phyloP scores from a whole-genome alignment of 2,797 vertebrate genomes.

The Telmatherina bonti region DNA sequence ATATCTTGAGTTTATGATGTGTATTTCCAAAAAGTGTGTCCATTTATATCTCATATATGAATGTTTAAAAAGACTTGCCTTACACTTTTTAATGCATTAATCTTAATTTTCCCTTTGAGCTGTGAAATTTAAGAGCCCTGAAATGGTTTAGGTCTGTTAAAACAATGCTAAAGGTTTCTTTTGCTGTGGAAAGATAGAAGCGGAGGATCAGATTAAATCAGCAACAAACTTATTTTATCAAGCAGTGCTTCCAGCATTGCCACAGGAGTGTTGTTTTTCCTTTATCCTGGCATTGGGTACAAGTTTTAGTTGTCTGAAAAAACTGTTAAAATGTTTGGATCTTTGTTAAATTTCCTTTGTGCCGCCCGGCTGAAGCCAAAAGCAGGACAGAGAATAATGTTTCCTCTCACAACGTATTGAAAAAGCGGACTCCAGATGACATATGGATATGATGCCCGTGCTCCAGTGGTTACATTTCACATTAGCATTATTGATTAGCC shows the following conservation, averaged over 20 bases:
- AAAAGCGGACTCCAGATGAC: conserved; percentile 39
- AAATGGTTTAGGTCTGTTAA: conserved; percentile 60
- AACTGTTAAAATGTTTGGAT: conserved; percentile 53
- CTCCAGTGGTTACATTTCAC: conserved; percentile 27
- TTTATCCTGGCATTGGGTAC: conserved; percentile 31
- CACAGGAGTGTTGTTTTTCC: conserved; percentile 49
- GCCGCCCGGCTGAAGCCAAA: conserved; percentile 40
- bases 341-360: conserved; percentile 42
- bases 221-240: conserved; percentile 37
- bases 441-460: conserved; percentile 13
- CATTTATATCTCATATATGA: conserved; percentile 18
- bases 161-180: conserved; percentile 59
- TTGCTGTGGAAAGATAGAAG: conserved; percentile 48
- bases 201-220: conserved; percentile 60
- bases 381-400: conserved; percentile 22
- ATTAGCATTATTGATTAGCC: conserved; percentile 22
- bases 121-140: conserved; percentile 55
- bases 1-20: conserved; percentile 36
- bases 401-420: conserved; percentile 23
- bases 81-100: conserved; percentile 41
- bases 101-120: conserved; percentile 52
- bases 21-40: conserved; percentile 16
- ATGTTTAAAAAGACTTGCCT: conserved; percentile 41
- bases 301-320: conserved; percentile 45
- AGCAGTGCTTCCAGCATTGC: conserved; percentile 40